These are phyloP conservation scores for Cordilura impudica DNA, from an alignment of 2,888 invertebrate genomes.

Conservation along the genomic window DNA sequence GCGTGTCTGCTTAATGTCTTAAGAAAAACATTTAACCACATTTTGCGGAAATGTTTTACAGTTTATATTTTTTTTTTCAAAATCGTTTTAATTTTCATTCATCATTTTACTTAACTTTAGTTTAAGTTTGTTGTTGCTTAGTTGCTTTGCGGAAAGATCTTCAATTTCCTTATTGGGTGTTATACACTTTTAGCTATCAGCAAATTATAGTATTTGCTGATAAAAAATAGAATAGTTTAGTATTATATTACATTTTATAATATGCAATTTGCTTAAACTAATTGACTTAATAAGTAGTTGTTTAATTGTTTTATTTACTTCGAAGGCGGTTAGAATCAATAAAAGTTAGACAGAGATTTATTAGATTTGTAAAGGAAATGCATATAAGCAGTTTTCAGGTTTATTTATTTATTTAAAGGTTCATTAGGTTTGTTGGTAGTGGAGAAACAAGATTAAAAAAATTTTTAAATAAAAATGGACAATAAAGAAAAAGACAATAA, in stretches of 20 bases:
- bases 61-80: slow-evolving; percentile 39
- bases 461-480: too few relatives aligned
- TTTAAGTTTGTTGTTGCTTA: slow-evolving; percentile 23
- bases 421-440: too few relatives aligned
- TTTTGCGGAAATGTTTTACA: slow-evolving; percentile 63
- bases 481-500: too few relatives aligned
- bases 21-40: slow-evolving; percentile 60
- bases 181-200: slow-evolving; percentile 36
- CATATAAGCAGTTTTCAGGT: too few relatives aligned
- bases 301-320: slow-evolving; percentile 18
- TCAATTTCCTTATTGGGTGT: slow-evolving; percentile 58
- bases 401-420: too few relatives aligned
- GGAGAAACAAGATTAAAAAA: too few relatives aligned
- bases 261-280: slow-evolving; percentile 41
- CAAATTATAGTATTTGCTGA: slow-evolving; percentile 16
- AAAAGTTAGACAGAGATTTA: neutral
- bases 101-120: slow-evolving; percentile 36
- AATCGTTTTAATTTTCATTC: slow-evolving; percentile 39
- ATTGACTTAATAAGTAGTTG: slow-evolving; percentile 40
- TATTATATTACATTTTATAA: neutral
- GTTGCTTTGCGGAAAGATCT: slow-evolving; percentile 58
- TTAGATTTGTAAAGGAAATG: too few relatives aligned
- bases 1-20: slow-evolving; percentile 53
- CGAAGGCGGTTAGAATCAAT: neutral
- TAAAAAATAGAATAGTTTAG: neutral